Base-by-base conservation (phyloP, 2,797 vertebrate species). In the Petrocephalus sullivani region DNA sequence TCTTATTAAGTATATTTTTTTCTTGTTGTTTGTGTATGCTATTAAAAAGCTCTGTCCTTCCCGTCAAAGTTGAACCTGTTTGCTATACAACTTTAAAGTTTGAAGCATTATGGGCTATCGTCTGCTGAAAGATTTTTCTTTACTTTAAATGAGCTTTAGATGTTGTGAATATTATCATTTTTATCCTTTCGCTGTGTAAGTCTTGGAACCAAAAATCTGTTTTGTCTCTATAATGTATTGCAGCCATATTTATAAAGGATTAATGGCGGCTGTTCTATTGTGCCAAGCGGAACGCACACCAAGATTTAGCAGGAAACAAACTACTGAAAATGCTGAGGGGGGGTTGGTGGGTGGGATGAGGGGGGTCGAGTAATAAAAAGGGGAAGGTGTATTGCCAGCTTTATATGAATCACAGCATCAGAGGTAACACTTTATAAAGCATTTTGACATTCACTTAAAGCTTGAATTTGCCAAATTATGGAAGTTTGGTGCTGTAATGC, bases 201-300 rank as follows among this genome's bases (percentile, higher is more conserved):
- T 96, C 95, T 96, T 96, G 96, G 96, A 96, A 95, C 95, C 95
- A 96, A 96, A 96, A 96, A 95, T 96, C 96, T 96, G 95, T 96
- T 96, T 96, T 95, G 95, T 95, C 92, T 95, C 94, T 95, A 92
- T 87, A 95, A 95, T 94, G 94, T 94, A 94, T 94, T 91, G 89
- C 95, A 95, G 96, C 96, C 95, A 95, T 96, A 96, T 96, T 96
- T 96, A 96, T 96, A 92, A 95, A 95, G 96, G 95, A 96, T 94
- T 96, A 95, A 96, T 96, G 94, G 94, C 93, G 93, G 95, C 95
- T 96, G 95, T 94, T 93, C 91, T 94, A 94, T 95, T 91, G 94
- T 95, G 95, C 95, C 95, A 96, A 96, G 95, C 95, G 96, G 95
- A 96, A 95, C 91, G 95, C 95, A 96, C 96, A 96, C 95, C 95